Evolutionary conservation across 2,888 invertebrate species (phyloP).

Genomic region (Hipparchia semele): DNA sequence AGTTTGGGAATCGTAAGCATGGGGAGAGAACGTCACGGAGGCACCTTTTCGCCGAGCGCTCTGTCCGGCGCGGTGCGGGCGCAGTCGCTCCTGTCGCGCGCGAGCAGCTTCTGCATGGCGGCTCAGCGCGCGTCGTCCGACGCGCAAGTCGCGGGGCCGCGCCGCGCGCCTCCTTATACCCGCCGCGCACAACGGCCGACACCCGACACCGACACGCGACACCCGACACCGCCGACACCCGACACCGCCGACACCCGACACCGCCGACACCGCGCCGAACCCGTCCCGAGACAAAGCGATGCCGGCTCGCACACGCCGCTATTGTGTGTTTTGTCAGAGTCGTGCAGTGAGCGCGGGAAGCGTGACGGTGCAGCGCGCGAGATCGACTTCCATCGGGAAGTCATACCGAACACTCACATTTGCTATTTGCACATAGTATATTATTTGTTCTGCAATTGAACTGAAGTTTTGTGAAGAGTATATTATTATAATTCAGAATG

Average conservation of each 20-base stretch:
- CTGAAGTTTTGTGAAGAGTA: too few relatives aligned
- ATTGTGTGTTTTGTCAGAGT: too few relatives aligned
- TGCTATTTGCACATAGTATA: too few relatives aligned
- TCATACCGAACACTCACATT: too few relatives aligned
- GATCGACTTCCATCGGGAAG: too few relatives aligned
- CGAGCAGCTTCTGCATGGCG: constrained; percentile 56
- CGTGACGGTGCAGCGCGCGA: too few relatives aligned
- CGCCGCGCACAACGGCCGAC: constrained; percentile 8
- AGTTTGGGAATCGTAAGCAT: not conserved
- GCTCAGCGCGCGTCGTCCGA: constrained; percentile 18
- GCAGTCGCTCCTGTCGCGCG: constrained; percentile 59
- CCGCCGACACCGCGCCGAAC: constrained; percentile 21
- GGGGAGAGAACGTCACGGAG: not conserved
- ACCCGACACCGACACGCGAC: constrained; percentile 17
- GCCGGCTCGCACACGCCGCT: not conserved
- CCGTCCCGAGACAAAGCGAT: not conserved
- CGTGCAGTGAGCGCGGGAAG: too few relatives aligned
- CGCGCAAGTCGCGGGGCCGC: constrained; percentile 15
- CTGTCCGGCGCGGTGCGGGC: constrained; percentile 23
- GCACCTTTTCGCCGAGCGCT: not conserved
- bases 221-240: constrained; percentile 22
- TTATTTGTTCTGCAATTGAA: too few relatives aligned
- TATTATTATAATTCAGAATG: too few relatives aligned
- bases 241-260: constrained; percentile 6
- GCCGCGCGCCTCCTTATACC: constrained; percentile 26